Evolutionary conservation across 2,888 invertebrate genomes (phyloP).

Genomic region (Ophonus ardosiacus): DNA sequence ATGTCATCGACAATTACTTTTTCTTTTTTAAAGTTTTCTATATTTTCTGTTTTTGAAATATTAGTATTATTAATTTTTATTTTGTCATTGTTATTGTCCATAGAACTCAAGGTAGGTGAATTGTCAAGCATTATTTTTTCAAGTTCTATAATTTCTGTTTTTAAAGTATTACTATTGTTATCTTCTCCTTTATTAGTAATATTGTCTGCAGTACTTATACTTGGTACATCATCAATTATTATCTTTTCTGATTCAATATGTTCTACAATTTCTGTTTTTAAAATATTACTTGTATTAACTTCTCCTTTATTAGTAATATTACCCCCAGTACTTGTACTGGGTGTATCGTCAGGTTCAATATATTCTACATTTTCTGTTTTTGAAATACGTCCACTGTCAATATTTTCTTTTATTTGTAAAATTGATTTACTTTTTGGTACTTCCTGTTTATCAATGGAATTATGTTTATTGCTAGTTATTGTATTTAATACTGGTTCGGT

Average conservation of each 20-base stretch:
- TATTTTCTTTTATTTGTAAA: neutral
- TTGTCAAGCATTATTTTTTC: too few species aligned
- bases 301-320: neutral
- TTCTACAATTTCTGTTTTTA: neutral
- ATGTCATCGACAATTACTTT: neutral
- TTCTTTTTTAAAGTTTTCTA: neutral
- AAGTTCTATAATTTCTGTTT: neutral
- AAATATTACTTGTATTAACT: neutral
- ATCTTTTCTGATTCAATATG: neutral
- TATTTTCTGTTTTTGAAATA: neutral
- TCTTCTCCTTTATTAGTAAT: neutral
- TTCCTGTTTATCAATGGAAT: neutral
- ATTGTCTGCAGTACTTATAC: neutral
- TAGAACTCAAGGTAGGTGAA: too few species aligned
- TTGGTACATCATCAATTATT: too few species aligned
- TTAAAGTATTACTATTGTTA: neutral
- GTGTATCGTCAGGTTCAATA: neutral
- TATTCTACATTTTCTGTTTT: slow-evolving; percentile 2
- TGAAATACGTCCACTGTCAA: neutral
- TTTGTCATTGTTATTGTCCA: neutral
- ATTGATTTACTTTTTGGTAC: neutral
- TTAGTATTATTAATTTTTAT: neutral
- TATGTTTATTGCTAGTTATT: neutral
- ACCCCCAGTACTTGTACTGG: neutral
- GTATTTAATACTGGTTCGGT: slow-evolving; percentile 19